phyloP scores from a whole-genome alignment of 2,113 vertebrate genomes.

The Hippotragus niger region DNA sequence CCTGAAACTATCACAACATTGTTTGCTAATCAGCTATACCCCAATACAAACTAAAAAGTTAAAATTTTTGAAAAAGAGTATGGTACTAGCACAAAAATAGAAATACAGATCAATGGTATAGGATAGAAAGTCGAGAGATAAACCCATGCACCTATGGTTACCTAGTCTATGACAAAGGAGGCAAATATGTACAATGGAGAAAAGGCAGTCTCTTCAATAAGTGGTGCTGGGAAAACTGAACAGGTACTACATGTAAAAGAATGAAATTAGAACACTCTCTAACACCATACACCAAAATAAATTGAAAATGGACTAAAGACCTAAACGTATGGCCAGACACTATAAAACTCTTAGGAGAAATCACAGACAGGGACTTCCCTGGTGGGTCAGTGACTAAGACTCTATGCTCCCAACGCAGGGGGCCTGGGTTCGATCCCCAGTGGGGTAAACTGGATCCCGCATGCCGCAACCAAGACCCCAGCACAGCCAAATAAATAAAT shows the following conservation, averaged over 20 bases:
- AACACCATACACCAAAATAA: background rate
- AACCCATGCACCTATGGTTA: background rate
- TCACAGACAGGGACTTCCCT: background rate
- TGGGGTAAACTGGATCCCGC: background rate
- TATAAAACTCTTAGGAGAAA: background rate
- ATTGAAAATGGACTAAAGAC: background rate
- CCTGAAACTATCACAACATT: background rate
- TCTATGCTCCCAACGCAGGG: background rate
- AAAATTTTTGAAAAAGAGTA: background rate
- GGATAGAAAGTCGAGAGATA: background rate
- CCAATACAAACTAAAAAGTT: background rate
- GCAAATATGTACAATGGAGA: background rate
- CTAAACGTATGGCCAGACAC: background rate
- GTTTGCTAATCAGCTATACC: background rate
- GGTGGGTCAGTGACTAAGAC: background rate
- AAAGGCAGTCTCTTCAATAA: background rate
- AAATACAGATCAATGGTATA: background rate
- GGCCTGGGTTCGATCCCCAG: background rate
- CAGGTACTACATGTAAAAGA: background rate
- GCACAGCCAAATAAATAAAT: background rate
- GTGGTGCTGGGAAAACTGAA: background rate
- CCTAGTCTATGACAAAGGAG: background rate
- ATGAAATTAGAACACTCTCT: background rate
- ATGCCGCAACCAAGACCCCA: background rate
- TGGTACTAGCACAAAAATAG: background rate